Base-by-base conservation (phyloP, 2,888 invertebrate species). In the Zhuqinia jingwanae region DNA sequence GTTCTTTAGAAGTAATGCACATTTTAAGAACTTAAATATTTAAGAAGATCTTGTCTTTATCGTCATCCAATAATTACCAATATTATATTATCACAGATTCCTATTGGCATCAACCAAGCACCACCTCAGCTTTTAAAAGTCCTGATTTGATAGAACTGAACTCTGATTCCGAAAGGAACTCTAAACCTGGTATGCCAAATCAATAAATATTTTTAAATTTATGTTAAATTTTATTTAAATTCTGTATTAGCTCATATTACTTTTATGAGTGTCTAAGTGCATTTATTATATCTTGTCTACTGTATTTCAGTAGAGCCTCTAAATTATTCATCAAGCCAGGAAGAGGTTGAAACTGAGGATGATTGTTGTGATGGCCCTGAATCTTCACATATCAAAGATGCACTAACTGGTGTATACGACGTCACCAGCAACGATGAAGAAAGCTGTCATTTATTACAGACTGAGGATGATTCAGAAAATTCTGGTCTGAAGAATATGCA, bases 311-410 rank as follows among this genome's bases (percentile, higher is more conserved):
- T 88, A 13, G 90, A 91, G 73, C 89, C 88, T 11, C 56, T 88
- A 45, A 90, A 91, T 75, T 91, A 90, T 78, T 91, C 91, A 6
- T 91, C 91, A 45, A 91, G 91, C 83, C 91, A 91, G 82, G 91
- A 91, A 56, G 91, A 91, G 79, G 89, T 90, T 22, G 91, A 91
- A 87, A 91, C 91, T 0, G 91, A 91, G 83, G 91, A 91, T 87
- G 91, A 91, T 77, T 88, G 89, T 45, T 89, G 89, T 77, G 90
- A 90, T 60, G 88, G 88, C 58, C 87, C 89, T 17, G 86, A 89
- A 50, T 88, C 90, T 20, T 75, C 88, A 58, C 88, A 89, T 87
- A 87, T 90, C 65, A 91, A 91, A 63, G 90, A 91, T 70, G 87
- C 89, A 58, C 78, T 90, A 65, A 77, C 89, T 36, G 89, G 90